Evolutionary conservation across 2,797 vertebrate genomes (phyloP), one percentile per base, ranked within the genome.

Genomic region (Chanos chanos): DNA sequence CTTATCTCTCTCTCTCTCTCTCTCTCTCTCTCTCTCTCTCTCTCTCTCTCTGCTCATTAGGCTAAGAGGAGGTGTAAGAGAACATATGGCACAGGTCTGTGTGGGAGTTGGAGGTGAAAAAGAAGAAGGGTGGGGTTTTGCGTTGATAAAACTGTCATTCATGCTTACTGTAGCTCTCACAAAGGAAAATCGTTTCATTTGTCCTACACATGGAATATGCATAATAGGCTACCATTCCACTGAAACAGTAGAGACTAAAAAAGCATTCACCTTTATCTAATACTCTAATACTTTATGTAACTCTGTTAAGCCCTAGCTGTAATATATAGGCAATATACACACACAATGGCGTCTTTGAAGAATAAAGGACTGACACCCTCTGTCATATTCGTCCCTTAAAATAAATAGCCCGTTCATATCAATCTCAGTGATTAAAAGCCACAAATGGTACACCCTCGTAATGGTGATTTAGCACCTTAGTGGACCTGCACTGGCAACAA

Each of bases 401-500:
- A 75, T 76, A 74, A 79, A 79, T 70, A 70, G 74, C 59, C 88
- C 89, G 88, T 91, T 92, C 93, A 92, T 92, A 93, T 92, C 90
- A 91, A 90, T 91, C 88, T 89, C 89, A 90, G 90, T 92, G 90
- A 93, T 92, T 93, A 92, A 91, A 92, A 90, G 89, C 91, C 89
- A 89, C 90, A 91, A 90, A 92, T 89, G 89, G 85, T 89, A 84
- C 87, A 87, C 83, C 89, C 89, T 89, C 90, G 89, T 89, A 87
- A 90, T 89, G 86, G 89, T 91, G 89, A 92, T 92, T 92, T 77
- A 87, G 86, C 89, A 86, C 87, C 87, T 89, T 78, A 54, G n/a
- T n/a, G 65, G 86, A 83, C 85, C 83, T 86, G 85, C 81, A 84
- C 81, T 86, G 85, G 87, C 66, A 57, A 69, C 68, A 66, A 68